Percentiles rank a stretch among this genome's conserved stretches.
Conservation (phyloP, 2,797 vertebrate species). For the Otus scops region DNA sequence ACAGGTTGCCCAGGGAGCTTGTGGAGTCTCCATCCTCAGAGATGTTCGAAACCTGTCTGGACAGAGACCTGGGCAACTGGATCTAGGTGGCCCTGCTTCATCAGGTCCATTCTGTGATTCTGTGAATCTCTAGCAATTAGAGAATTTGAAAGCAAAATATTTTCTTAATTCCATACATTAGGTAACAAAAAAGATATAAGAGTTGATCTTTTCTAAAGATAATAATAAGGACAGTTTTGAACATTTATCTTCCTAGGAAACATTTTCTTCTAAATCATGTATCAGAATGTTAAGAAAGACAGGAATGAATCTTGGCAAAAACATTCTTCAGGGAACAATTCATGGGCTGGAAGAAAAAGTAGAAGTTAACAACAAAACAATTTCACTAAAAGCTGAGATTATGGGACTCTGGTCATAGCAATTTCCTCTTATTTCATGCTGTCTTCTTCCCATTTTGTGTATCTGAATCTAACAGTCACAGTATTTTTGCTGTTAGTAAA, state of each 20-base stretch:
- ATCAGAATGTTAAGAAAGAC: neutral
- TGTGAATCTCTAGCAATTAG: neutral
- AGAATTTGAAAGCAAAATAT: neutral
- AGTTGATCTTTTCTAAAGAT: neutral
- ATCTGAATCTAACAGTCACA: neutral
- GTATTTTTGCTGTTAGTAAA: neutral
- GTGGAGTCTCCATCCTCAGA: neutral
- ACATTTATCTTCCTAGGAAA: neutral
- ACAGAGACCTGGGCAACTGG: neutral
- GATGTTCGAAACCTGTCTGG: neutral
- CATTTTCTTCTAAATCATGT: neutral
- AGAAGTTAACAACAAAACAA: neutral
- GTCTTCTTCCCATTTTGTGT: neutral
- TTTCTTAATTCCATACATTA: neutral
- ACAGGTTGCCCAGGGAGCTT: neutral
- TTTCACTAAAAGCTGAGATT: neutral
- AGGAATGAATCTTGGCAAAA: neutral
- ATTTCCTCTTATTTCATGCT: neutral
- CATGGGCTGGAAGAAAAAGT: neutral
- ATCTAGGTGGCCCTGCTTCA: neutral
- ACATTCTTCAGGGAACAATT: neutral
- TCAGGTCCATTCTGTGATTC: neutral
- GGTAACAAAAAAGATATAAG: neutral
- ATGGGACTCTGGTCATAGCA: neutral
- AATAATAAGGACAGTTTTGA: neutral